Evolutionary conservation across 2,797 vertebrate species (phyloP).

Genomic region (Myotis pilosus): DNA sequence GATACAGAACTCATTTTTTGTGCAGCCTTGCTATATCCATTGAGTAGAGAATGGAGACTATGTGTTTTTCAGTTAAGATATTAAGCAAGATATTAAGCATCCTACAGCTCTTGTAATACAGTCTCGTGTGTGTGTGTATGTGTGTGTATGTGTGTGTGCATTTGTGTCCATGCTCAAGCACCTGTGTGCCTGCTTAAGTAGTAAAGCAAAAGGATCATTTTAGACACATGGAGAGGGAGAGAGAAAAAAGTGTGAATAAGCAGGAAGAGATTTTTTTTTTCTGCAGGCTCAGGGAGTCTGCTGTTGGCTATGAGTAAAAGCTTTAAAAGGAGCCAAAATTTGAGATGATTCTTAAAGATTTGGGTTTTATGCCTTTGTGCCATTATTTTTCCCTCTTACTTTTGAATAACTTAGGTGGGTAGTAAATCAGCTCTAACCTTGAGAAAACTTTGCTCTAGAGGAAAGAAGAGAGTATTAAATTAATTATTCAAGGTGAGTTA

Average conservation of each 20-base stretch:
- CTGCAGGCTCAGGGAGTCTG: neutral
- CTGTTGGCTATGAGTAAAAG: neutral
- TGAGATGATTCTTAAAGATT: neutral
- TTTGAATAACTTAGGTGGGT: neutral
- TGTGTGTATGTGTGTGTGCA: neutral
- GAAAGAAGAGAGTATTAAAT: neutral
- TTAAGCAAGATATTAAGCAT: neutral
- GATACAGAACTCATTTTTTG: neutral
- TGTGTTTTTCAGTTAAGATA: neutral
- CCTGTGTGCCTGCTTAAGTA: fast-evolving
- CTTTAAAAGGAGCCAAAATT: neutral
- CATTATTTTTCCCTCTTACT: neutral
- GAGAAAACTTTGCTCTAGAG: neutral
- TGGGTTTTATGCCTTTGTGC: neutral
- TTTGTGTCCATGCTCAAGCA: neutral
- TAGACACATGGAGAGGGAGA: neutral
- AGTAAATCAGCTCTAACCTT: neutral
- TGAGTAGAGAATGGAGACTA: neutral
- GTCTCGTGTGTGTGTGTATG: too few species aligned
- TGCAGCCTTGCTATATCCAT: neutral
- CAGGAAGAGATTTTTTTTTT: neutral
- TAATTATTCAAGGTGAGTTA: neutral
- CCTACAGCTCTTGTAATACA: neutral
- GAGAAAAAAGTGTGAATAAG: neutral
- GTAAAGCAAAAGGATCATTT: neutral